A percentile compares a stretch with the other conserved stretches of the same genome.
Conservation (phyloP, 1,140 invertebrate genomes). For the Hylaeus anthracinus region DNA sequence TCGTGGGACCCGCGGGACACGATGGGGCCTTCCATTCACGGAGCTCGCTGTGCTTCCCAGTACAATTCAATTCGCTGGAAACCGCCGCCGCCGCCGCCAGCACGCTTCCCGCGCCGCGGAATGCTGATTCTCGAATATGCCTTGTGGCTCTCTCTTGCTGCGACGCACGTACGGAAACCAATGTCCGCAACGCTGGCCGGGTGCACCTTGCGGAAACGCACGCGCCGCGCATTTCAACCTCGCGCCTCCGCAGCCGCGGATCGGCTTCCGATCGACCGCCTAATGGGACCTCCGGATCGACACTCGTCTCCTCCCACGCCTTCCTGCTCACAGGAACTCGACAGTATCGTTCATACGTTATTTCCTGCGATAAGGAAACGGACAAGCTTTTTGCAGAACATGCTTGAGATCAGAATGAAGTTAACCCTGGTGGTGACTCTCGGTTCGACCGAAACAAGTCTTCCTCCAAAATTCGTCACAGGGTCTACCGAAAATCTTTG, state of each 20-base stretch:
- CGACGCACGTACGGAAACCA: conserved; percentile 31
- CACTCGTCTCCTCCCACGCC: neutral
- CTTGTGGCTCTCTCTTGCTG: neutral
- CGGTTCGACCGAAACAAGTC: too few species aligned
- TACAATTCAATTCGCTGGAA: conserved; percentile 76
- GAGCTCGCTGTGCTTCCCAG: conserved; percentile 59
- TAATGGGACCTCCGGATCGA: neutral
- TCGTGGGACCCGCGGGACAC: conserved; percentile 67
- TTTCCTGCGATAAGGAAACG: too few species aligned
- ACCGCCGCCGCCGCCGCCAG: conserved; percentile 28
- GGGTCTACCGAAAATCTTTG: neutral
- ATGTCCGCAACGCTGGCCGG: neutral
- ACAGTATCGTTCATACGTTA: too few species aligned
- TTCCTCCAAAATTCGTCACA: neutral
- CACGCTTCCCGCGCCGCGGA: conserved; percentile 50
- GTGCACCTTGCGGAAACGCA: conserved; percentile 38
- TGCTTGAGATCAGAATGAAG: too few species aligned
- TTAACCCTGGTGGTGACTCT: too few species aligned
- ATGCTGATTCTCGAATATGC: conserved; percentile 66
- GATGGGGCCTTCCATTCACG: conserved; percentile 65
- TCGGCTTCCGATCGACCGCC: conserved; percentile 27
- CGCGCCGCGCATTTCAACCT: conserved; percentile 34
- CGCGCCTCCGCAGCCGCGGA: conserved; percentile 18
- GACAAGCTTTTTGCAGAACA: too few species aligned
- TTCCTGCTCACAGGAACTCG: too few species aligned